phyloP scores from a whole-genome alignment of 2,113 vertebrate genomes.

The Mus pahari region DNA sequence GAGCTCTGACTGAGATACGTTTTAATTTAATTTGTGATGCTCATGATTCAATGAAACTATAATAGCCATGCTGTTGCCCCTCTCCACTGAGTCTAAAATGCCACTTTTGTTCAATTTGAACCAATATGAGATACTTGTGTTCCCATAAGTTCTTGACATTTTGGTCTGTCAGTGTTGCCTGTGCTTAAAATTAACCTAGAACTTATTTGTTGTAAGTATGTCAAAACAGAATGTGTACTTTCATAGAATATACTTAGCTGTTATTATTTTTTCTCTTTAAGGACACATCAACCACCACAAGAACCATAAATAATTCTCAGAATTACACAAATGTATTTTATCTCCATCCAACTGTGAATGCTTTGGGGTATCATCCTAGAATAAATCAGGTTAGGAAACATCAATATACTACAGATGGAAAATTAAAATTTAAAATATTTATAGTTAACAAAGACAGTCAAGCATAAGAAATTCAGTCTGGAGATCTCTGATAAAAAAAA shows the following conservation, averaged over 20 bases:
- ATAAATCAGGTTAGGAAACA: conserved; percentile 51
- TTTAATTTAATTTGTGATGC: not conserved
- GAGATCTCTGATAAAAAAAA: conserved; percentile 20
- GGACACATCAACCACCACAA: not conserved
- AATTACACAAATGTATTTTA: not conserved
- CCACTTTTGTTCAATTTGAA: not conserved
- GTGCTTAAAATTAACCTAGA: not conserved
- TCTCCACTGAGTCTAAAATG: not conserved
- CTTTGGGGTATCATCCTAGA: conserved; percentile 20
- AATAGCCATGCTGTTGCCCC: not conserved
- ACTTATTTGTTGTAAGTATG: not conserved
- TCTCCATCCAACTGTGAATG: conserved; percentile 30
- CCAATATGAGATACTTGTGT: not conserved
- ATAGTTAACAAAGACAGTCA: conserved; percentile 52
- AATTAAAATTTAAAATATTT: conserved; percentile 73
- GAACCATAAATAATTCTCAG: conserved; percentile 47
- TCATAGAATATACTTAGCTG: not conserved
- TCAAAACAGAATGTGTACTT: not conserved
- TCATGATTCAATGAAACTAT: not conserved
- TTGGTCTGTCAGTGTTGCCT: not conserved
- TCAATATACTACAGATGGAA: conserved; percentile 8
- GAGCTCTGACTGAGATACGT: not conserved
- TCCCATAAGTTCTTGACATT: not conserved
- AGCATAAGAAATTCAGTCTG: conserved; percentile 22
- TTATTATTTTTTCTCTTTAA: not conserved